phyloP scores from a whole-genome alignment of 1,140 invertebrate species.

The Augochlora pura region DNA sequence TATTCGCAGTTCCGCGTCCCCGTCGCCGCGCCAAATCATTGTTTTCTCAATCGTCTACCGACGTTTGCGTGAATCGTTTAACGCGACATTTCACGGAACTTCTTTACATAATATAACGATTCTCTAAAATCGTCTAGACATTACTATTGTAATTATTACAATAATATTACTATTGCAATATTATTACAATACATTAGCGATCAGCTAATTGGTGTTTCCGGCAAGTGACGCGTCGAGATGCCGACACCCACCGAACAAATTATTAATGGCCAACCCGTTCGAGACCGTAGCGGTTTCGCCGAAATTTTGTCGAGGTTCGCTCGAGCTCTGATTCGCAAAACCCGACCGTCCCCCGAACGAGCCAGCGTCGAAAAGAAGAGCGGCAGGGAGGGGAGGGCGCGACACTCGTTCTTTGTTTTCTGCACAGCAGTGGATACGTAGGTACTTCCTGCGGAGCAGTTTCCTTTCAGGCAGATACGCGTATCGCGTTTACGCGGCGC shows the following conservation, averaged over 20 bases:
- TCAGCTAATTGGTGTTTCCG: too few relatives aligned
- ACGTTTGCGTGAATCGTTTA: too few relatives aligned
- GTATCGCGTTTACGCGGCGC: constrained; percentile 53
- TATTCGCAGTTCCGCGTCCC: neutral
- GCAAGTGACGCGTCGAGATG: too few relatives aligned
- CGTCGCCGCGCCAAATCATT: neutral
- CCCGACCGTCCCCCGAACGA: neutral
- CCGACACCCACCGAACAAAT: too few relatives aligned
- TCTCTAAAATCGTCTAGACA: too few relatives aligned
- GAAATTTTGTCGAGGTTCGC: neutral
- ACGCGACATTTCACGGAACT: too few relatives aligned
- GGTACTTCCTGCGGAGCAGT: constrained; percentile 52
- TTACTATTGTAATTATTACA: too few relatives aligned
- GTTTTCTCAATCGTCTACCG: neutral
- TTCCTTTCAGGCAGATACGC: constrained; percentile 49
- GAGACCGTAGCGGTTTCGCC: too few relatives aligned
- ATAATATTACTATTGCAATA: too few relatives aligned
- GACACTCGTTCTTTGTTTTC: constrained; percentile 48
- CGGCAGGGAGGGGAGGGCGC: neutral
- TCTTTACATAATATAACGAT: too few relatives aligned
- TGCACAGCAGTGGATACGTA: constrained; percentile 42
- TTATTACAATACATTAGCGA: too few relatives aligned
- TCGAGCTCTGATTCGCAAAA: neutral
- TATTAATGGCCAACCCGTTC: too few relatives aligned
- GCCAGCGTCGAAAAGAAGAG: neutral